Conservation (phyloP, 2,113 vertebrate species). For the Puma concolor region DNA sequence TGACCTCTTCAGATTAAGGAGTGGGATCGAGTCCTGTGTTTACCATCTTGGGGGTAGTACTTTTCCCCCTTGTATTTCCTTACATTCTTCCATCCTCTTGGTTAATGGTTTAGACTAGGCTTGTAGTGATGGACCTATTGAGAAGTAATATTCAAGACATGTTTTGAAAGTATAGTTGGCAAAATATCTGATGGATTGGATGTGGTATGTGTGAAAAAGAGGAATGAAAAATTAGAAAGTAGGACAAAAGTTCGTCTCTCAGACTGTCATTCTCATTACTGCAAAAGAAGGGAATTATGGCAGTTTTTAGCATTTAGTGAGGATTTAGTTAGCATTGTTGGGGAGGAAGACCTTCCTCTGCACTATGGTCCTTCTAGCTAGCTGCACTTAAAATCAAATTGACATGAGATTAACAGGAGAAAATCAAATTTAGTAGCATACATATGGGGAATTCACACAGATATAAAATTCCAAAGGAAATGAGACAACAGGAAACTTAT, state of each 20-base stretch:
- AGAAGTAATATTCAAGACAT: neutral
- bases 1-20: neutral
- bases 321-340: neutral
- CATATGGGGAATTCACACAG: neutral
- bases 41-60: neutral
- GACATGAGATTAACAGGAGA: neutral
- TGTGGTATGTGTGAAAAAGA: neutral
- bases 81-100: neutral
- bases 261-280: neutral
- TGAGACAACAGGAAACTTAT: neutral
- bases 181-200: neutral
- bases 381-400: neutral
- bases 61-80: neutral
- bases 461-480: neutral
- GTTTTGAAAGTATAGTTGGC: neutral
- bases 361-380: neutral
- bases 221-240: neutral
- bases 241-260: neutral
- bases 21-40: neutral
- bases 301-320: neutral
- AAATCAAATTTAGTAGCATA: neutral
- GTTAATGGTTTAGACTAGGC: neutral
- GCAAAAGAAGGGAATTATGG: neutral
- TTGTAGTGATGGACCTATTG: neutral
- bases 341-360: neutral